Evolutionary conservation across 2,113 vertebrate genomes (phyloP).

Genomic region (Ameiurus melas): DNA sequence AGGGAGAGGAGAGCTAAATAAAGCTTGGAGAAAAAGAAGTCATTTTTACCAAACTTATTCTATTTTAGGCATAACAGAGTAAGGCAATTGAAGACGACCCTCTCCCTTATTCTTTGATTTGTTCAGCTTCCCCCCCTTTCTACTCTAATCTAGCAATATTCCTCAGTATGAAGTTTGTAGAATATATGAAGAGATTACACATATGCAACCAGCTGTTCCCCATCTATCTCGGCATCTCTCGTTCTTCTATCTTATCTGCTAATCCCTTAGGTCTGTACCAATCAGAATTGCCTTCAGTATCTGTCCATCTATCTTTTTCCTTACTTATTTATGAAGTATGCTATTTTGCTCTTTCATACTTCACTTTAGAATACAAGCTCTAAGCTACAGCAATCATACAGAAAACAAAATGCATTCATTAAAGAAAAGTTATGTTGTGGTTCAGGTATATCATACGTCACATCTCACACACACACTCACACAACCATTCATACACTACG

Average conservation of each 20-base stretch:
- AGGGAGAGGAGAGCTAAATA: neutral
- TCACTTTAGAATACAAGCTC: neutral
- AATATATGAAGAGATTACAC: neutral
- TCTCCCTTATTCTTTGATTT: slow-evolving; percentile 8
- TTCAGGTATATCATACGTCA: neutral
- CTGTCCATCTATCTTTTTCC: neutral
- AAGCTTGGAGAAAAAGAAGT: neutral
- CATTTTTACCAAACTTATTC: neutral
- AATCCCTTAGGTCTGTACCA: neutral
- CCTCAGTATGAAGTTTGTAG: neutral
- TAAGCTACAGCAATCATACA: neutral
- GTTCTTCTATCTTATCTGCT: neutral
- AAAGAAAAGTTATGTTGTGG: neutral
- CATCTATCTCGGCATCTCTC: neutral
- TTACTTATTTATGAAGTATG: neutral
- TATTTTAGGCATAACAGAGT: neutral
- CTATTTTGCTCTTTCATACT: neutral
- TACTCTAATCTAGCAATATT: slow-evolving; percentile 10
- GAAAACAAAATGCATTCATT: neutral
- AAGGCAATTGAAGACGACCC: neutral
- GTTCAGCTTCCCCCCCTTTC: neutral
- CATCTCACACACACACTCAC: no score
- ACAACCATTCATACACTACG: no score
- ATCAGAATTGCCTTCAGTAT: neutral
- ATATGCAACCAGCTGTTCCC: neutral